Evolutionary conservation across 2,888 invertebrate genomes (phyloP).

Genomic region (Chydorus sphaericus): DNA sequence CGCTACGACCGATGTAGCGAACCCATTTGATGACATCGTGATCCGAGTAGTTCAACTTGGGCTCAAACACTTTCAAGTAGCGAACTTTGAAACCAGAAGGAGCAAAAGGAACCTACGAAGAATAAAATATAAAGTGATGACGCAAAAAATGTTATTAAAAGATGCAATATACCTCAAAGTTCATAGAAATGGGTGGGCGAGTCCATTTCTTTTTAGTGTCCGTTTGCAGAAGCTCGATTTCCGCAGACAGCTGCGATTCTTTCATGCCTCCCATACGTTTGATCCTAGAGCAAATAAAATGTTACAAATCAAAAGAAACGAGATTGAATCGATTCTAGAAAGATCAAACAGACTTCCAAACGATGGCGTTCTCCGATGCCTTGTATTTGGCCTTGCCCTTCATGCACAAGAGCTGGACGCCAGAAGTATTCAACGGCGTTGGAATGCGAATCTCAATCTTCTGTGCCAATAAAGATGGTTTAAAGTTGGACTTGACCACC

Average conservation of each 20-base stretch:
- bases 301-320: neutral
- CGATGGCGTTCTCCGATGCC: conserved; percentile 97
- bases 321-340: neutral
- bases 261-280: conserved; percentile 97
- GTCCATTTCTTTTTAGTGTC: conserved; percentile 99
- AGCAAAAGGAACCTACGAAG: conserved; percentile 81
- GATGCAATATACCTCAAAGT: conserved; percentile 64
- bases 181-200: conserved; percentile 98
- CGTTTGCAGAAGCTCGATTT: conserved; percentile 94
- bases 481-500: conserved; percentile 97
- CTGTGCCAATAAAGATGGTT: conserved; percentile 91
- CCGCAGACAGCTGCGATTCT: conserved; percentile 96
- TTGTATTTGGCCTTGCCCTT: conserved; percentile 99
- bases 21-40: conserved; percentile 99
- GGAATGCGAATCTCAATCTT: conserved; percentile 99
- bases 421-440: conserved; percentile 95
- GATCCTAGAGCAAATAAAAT: conserved; percentile 46
- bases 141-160: neutral
- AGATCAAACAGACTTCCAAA: conserved; percentile 59
- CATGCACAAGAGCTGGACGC: conserved; percentile 94
- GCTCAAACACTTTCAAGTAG: conserved; percentile 97
- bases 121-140: neutral
- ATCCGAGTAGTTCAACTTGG: conserved; percentile 98
- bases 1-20: conserved; percentile 96
- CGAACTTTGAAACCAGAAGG: conserved; percentile 99